Conservation (phyloP, 2,797 vertebrate genomes). For the Rhinoraja longicauda region DNA sequence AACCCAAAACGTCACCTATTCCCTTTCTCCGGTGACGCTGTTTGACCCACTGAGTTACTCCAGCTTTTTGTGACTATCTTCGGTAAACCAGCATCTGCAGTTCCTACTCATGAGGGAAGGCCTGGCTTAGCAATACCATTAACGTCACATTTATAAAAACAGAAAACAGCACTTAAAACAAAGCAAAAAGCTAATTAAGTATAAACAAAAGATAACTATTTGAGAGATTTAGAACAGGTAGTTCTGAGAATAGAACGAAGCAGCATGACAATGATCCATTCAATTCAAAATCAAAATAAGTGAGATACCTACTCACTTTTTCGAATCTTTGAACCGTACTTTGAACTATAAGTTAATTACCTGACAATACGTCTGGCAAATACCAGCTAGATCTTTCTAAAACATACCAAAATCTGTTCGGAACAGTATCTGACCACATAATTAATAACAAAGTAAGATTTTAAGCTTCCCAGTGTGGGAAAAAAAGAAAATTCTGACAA, state of each 20-base stretch:
- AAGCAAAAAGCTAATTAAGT: background rate
- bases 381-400: background rate
- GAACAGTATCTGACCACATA: background rate
- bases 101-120: background rate
- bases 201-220: background rate
- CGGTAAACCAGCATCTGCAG: too few relatives aligned
- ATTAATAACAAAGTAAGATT: background rate
- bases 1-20: too few relatives aligned
- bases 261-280: background rate
- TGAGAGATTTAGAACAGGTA: background rate
- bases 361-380: background rate
- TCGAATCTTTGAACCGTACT: background rate
- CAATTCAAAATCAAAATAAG: background rate
- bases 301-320: background rate
- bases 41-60: too few relatives aligned
- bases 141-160: background rate
- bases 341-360: background rate
- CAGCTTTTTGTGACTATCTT: too few relatives aligned
- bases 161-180: background rate
- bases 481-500: background rate
- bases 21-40: too few relatives aligned
- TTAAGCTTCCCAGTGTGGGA: background rate
- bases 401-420: background rate
- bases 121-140: background rate
- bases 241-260: background rate